Evolutionary conservation across 1,140 invertebrate species (phyloP), one percentile per base, ranked within the genome.

Genomic region (Stenopsyche tienmushanensis): DNA sequence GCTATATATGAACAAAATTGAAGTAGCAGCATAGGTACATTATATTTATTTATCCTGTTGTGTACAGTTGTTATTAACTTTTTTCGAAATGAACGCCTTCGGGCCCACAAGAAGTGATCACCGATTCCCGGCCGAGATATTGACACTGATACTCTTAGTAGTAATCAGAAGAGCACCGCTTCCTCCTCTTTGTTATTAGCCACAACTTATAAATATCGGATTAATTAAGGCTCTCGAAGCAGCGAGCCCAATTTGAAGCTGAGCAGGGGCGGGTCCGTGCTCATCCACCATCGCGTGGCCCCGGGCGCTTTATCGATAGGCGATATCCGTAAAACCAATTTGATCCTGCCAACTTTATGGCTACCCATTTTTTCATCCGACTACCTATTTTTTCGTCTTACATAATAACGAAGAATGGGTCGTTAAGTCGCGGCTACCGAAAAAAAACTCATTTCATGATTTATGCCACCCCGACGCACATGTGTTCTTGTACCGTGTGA

Each of bases 201-300:
- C 59, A 34, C 63, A 69, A 63, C 59, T 65, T 69, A 69, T 65
- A 69, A 65, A 69, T 59, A 69, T 69, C 64, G 64, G 67, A 69
- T 69, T 69, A 69, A 69, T 69, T 62, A 69, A 63, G 63, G 67
- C 62, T 65, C 23, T 58, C 63, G 42, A 52, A 59, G 42, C 60
- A 62, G 59, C 52, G 29, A 34, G 39, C 49, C 39, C 39, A 44
- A 53, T 54, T 55, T 44, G 53, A 57, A 44, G 55, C 10, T 45
- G 60, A 17, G 41, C 60, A 41, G 41, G 55, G 52, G 58, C 63
- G 63, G 55, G 59, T 17, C 45, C 67, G 62, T 26, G 57, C 59
- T 49, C 54, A 20, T 15, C 45, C 47, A 20, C 34, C 44, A 20
- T 24, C 21, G n/a, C 18, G 24, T 18, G 41, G 41, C 17, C 67